Evolutionary conservation across 2,113 vertebrate species (phyloP).

Genomic region (Hucho hucho): DNA sequence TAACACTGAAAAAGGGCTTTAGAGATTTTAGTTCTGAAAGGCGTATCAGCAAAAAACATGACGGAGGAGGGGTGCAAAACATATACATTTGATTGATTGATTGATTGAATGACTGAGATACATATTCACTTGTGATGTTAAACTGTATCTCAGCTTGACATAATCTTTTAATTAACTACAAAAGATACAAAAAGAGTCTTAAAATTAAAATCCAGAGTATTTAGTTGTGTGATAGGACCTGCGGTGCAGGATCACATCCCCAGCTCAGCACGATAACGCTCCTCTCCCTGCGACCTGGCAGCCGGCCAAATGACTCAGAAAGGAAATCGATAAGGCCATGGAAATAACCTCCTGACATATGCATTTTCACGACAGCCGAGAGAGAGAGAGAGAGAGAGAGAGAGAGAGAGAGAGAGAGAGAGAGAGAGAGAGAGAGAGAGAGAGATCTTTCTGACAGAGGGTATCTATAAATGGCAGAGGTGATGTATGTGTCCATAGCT

Average conservation of each 20-base stretch:
- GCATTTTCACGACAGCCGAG: conserved; percentile 28
- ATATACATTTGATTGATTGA: too few species aligned
- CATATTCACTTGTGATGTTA: too few species aligned
- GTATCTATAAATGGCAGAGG: background rate
- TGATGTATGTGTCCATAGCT: background rate
- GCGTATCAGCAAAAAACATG: too few species aligned
- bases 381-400: too few species aligned
- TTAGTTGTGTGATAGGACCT: background rate
- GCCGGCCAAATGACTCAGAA: conserved; percentile 10
- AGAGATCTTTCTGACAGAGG: conserved; percentile 12
- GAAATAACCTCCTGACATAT: conserved; percentile 33
- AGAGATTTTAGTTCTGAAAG: too few species aligned
- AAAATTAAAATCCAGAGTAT: background rate
- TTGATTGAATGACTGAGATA: too few species aligned
- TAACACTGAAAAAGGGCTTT: too few species aligned
- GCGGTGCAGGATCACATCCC: background rate
- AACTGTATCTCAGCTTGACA: too few species aligned
- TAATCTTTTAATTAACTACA: too few species aligned
- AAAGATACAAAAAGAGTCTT: too few species aligned
- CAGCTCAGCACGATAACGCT: background rate
- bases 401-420: too few species aligned
- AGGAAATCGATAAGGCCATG: conserved; percentile 32
- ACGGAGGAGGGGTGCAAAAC: too few species aligned
- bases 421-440: background rate
- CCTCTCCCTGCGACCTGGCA: conserved; percentile 8